Conservation (phyloP, 2,797 vertebrate genomes). For the Carcharodon carcharias region DNA sequence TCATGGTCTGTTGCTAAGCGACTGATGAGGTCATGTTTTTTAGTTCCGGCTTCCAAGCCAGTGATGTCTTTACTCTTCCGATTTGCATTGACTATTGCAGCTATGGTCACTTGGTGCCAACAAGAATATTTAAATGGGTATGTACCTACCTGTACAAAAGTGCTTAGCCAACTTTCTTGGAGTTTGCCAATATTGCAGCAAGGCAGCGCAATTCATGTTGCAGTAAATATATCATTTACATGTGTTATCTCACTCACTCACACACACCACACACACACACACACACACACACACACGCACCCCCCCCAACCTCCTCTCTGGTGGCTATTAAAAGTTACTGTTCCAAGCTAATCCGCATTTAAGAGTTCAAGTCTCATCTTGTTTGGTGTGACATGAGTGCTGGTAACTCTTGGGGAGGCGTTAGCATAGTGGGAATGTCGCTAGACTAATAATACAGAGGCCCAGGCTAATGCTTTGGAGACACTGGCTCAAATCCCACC, state of each 20-base stretch:
- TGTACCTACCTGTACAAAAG: not conserved
- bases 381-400: not conserved
- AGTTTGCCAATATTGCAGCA: not conserved
- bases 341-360: not conserved
- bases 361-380: not conserved
- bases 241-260: no score
- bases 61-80: not conserved
- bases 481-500: no score
- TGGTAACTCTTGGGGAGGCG: not conserved
- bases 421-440: no score
- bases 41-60: not conserved
- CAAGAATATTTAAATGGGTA: not conserved
- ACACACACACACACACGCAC: no score
- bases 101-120: not conserved
- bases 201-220: not conserved
- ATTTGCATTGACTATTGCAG: not conserved
- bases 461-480: no score
- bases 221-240: not conserved
- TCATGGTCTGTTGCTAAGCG: not conserved
- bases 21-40: not conserved
- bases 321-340: not conserved
- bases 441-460: no score
- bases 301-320: no score
- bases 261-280: no score
- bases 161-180: not conserved